phyloP scores from a whole-genome alignment of 2,797 vertebrate species.

The Sardinella longiceps region DNA sequence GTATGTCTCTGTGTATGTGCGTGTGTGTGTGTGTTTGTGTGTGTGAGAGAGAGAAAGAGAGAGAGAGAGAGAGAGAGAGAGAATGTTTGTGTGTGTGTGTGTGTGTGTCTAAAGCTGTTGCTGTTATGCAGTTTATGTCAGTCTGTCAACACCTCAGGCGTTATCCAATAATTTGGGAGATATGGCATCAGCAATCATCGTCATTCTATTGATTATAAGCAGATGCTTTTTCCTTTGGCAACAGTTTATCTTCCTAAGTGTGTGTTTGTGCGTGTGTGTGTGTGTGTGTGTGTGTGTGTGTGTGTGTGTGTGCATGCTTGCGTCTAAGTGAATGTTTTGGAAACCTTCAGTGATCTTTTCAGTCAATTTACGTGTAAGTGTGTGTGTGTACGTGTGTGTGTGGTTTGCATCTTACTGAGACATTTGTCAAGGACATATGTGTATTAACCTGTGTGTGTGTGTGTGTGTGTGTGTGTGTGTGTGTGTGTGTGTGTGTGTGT shows the following conservation, averaged over 20 bases:
- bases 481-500: not conserved
- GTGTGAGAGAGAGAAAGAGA: no score
- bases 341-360: no score
- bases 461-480: not conserved
- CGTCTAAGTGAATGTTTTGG: not conserved
- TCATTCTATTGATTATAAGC: not conserved
- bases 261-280: no score
- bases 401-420: no score
- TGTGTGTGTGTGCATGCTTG: not conserved
- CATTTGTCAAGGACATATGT: not conserved
- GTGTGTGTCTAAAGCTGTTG: not conserved
- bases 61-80: no score
- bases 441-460: not conserved
- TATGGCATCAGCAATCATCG: not conserved
- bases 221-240: not conserved
- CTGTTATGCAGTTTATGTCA: not conserved
- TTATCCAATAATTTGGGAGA: not conserved
- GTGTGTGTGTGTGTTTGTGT: not conserved
- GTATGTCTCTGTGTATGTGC: not conserved
- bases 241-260: not conserved
- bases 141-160: not conserved
- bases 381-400: not conserved
- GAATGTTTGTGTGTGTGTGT: not conserved
- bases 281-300: no score
- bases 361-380: not conserved